Evolutionary conservation across 2,113 vertebrate genomes (phyloP).

Genomic region (Gopherus evgoodei): DNA sequence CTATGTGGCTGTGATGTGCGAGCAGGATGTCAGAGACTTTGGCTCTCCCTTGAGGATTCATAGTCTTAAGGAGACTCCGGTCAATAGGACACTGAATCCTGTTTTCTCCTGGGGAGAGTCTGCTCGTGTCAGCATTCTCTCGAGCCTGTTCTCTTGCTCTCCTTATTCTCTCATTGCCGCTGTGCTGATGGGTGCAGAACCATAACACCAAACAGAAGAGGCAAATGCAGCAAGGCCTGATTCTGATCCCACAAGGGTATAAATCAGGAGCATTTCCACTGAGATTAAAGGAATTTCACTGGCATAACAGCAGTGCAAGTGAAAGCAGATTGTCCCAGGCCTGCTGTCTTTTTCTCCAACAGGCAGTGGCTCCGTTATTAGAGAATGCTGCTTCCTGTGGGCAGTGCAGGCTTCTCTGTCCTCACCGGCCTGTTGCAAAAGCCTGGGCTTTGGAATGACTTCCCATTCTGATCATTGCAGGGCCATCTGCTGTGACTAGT

Average conservation of each 20-base stretch:
- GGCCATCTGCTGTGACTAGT: not conserved
- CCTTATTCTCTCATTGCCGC: not conserved
- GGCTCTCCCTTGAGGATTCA: not conserved
- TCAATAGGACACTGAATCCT: slow-evolving; percentile 6
- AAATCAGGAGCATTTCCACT: slow-evolving; percentile 58
- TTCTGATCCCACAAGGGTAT: not conserved
- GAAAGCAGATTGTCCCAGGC: slow-evolving; percentile 49
- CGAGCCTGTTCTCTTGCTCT: not conserved
- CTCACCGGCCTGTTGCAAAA: not conserved
- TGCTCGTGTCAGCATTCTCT: not conserved
- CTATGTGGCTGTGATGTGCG: not conserved
- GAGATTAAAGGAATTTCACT: slow-evolving; percentile 34
- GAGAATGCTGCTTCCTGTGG: accelerated
- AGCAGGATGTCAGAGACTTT: not conserved
- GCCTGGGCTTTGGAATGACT: accelerated
- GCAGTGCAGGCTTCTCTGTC: not conserved
- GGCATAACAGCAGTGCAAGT: not conserved
- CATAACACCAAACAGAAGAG: not conserved
- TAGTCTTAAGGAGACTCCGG: slow-evolving; percentile 12
- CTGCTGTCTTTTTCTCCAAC: slow-evolving; percentile 53
- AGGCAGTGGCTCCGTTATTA: too few relatives aligned
- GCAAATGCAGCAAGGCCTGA: not conserved
- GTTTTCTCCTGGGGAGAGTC: not conserved
- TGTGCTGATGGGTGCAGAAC: not conserved
- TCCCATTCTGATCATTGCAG: too few relatives aligned